Base-by-base conservation (phyloP, 2,888 invertebrate species). In the Tipula helvola region DNA sequence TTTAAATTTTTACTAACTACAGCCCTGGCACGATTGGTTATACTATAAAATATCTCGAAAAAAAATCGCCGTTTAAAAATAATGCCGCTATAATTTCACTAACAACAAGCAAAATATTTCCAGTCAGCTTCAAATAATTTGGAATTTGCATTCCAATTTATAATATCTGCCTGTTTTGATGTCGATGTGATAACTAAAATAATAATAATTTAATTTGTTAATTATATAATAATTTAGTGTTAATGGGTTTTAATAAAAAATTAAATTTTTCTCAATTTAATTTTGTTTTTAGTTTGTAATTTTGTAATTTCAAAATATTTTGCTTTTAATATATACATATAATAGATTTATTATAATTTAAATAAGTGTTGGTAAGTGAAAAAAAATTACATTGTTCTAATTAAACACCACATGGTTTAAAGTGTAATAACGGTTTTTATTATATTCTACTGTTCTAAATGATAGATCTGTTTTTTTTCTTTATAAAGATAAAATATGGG, bases 221-320 rank as follows among this genome's bases (percentile, higher is more conserved):
- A 28, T 71, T 52, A 52, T n/a, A 52, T n/a, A n/a, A n/a, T 8
- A 28, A 28, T 71, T n/a, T 71, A 28, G 71, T 71, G 71, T 71
- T 71, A 71, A 71, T 71, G 71, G 28, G 71, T 71, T 71, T 71
- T 28, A 71, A 3, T 71, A 71, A 28, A 71, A 71, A 71, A 71
- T 71, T 71, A 71, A 28, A 71, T 71, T 28, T 71, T 2, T 71
- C 71, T 10, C 71, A 71, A 71, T 71, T 71, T 71, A 71, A 71
- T 71, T 71, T 71, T 71, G 71, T 8, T 71, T 71, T 71, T 71
- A 71, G 71, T 28, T 71, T 71, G 71, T 71, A 71, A 71, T 71
- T 71, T 71, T 71, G 71, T 71, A 71, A 71, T 71, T 71, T 71
- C 71, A 71, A 71, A 71, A 71, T 71, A 71, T 71, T 71, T 71